Evolutionary conservation across 2,888 invertebrate genomes (phyloP).

Genomic region (Pseudococcus jackbeardsleyi): DNA sequence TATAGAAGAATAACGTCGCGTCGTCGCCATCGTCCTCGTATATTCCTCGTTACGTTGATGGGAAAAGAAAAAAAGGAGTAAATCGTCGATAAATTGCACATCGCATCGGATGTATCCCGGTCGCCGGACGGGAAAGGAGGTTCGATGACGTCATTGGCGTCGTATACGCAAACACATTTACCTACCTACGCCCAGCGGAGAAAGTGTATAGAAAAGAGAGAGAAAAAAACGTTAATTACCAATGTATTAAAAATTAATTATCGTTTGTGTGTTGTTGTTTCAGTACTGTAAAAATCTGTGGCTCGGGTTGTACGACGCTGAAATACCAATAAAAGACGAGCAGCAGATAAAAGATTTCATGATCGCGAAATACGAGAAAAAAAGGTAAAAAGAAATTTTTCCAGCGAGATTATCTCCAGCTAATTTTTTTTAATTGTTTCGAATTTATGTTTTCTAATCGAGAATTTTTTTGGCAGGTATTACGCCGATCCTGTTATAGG

Average conservation of each 20-base stretch:
- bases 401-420: neutral
- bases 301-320: constrained; percentile 87
- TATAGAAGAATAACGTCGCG: neutral
- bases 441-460: neutral
- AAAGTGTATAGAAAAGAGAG: neutral
- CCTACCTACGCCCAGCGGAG: neutral
- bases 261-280: constrained; percentile 64
- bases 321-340: constrained; percentile 82
- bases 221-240: constrained; percentile 43
- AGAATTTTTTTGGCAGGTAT: constrained; percentile 69
- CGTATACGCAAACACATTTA: neutral
- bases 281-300: constrained; percentile 90
- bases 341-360: constrained; percentile 92
- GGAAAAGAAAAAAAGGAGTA: constrained; percentile 1
- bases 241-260: constrained; percentile 55
- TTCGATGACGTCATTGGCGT: constrained; percentile 23
- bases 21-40: neutral
- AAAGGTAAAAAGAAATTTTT: constrained; percentile 73
- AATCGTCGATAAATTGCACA: constrained; percentile 1
- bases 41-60: neutral
- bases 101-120: neutral
- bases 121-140: neutral
- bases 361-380: constrained; percentile 95
- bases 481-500: constrained; percentile 72
- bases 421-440: neutral